Conservation (phyloP, 2,888 invertebrate species). For the Stenodema calcarata region DNA sequence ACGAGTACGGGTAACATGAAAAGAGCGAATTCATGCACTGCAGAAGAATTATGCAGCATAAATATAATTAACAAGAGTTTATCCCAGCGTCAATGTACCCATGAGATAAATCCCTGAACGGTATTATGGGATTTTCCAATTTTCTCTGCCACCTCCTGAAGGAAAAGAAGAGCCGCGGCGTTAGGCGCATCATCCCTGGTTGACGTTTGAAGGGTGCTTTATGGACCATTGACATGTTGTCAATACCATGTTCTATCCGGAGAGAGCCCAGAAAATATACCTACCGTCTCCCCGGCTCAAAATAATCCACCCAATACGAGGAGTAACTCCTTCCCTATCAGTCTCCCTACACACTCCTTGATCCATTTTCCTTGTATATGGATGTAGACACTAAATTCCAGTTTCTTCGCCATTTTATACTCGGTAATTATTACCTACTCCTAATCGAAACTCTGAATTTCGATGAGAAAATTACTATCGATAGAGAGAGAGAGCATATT, state of each 20-base stretch:
- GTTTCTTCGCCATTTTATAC: neutral
- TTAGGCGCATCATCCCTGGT: conserved; percentile 6
- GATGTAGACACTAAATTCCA: neutral
- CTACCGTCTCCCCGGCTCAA: neutral
- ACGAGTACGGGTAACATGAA: no score
- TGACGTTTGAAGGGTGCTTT: conserved; percentile 44
- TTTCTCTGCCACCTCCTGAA: neutral
- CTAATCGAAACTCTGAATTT: no score
- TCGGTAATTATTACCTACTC: no score
- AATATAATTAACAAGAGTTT: neutral
- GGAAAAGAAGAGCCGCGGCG: neutral
- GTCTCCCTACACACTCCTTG: neutral
- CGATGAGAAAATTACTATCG: no score
- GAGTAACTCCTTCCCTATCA: neutral
- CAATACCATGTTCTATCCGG: conserved; percentile 25
- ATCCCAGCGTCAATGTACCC: neutral
- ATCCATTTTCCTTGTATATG: neutral
- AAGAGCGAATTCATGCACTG: no score
- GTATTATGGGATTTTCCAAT: neutral
- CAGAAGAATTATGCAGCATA: no score
- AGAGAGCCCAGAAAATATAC: neutral
- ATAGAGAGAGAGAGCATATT: no score
- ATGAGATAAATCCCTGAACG: neutral
- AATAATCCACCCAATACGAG: conserved; percentile 35
- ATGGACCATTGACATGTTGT: conserved; percentile 34